Evolutionary conservation across 1,140 invertebrate species (phyloP), one percentile per base, ranked within the genome.

Genomic region (Papilio xuthus): DNA sequence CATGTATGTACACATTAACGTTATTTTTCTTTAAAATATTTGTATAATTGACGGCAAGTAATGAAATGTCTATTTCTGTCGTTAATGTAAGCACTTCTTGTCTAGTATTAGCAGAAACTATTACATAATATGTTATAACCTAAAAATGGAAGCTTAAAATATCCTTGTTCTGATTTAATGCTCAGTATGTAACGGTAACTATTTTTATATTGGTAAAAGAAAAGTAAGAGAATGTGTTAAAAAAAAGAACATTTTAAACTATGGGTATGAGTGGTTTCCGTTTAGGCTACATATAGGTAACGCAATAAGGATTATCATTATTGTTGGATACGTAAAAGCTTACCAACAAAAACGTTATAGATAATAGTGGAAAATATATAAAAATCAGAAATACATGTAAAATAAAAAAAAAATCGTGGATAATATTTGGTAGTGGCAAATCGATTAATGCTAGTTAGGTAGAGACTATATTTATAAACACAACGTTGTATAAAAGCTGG

Each of bases 1-100:
- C 79, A 80, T 71, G 78, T 78, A 28, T 41, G 47, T 76, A 74
- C 80, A 81, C 81, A 77, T 83, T 83, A 78, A 79, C 78, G 70
- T 81, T 80, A 70, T 70, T 69, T 69, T 69, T 70, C 69, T 70
- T 41, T 41, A 70, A 15, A 18, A 42, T 42, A 70, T 70, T 70
- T 67, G 60, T 67, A 67, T 67, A 67, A 63, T 63, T 63, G 60
- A 67, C 60, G 26, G 26, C 60, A 7, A 67, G 60, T 67, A 67
- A 28, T 28, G 23, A 63, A 28, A 63, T 0, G 26, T 26, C 13
- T 67, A 67, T 67, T 67, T 67, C 60, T 67, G 28, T 13, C 32
- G 15, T 26, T 60, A 23, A 60, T 20, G 20, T 28, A 67, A 67
- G 60, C 26, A 28, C 13, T 26, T 67, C 12, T 32, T 28, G 60